These are phyloP conservation scores for Sciurus vulgaris DNA, from an alignment of 2,797 vertebrate genomes.

Conservation along the genomic window DNA sequence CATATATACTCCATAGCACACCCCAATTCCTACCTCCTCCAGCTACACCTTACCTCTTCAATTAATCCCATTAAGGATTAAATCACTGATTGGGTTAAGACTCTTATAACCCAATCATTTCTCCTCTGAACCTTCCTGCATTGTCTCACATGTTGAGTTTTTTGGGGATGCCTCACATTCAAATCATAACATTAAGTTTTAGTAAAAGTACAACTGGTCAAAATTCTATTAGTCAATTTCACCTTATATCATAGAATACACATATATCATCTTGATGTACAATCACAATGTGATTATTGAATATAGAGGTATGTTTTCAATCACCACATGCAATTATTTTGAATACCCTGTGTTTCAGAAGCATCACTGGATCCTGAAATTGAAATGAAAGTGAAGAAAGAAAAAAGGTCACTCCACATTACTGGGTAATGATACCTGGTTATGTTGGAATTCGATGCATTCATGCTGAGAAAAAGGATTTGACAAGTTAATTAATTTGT, in stretches of 20 bases:
- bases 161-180: no score
- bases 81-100: no score
- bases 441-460: constrained; percentile 38
- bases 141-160: no score
- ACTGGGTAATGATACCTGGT: constrained; percentile 49
- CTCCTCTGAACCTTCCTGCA: no score
- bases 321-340: background rate
- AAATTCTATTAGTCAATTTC: background rate
- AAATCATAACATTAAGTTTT: background rate
- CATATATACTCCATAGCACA: no score
- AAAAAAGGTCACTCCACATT: background rate
- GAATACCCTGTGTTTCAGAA: background rate
- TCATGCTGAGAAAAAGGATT: constrained; percentile 52
- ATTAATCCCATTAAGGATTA: no score
- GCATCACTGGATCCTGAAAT: background rate
- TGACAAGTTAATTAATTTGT: constrained; percentile 78
- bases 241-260: background rate
- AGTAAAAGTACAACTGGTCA: background rate
- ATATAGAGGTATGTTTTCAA: background rate
- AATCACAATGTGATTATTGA: background rate
- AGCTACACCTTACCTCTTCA: no score
- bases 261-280: no score
- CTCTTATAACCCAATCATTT: no score
- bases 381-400: constrained; percentile 55
- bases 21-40: no score